Evolutionary conservation across 2,888 invertebrate genomes (phyloP), one percentile per base, ranked within the genome.

Genomic region (Leucophenga montana): DNA sequence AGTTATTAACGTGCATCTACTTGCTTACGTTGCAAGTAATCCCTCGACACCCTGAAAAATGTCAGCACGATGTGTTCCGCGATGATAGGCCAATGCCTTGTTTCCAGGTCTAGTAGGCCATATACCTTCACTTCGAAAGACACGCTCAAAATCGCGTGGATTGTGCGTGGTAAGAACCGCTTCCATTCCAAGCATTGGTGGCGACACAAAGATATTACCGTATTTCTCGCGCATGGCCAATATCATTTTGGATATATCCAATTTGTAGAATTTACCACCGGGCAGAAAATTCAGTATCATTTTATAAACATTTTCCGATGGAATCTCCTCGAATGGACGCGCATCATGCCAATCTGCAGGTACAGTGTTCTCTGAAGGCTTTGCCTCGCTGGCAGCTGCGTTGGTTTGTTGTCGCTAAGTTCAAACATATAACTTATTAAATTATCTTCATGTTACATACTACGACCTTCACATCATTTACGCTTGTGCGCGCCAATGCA

Each of bases 121-220:
- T 0, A 80, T 69, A 3, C 91, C 90, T 79, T 91, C 90, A 46
- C 87, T 82, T 1, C 91, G 87, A 72, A 88, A 88, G 67, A 90
- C 83, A 73, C 83, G 83, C 75, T 90, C 89, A 53, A 91, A 89
- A 76, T 91, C 90, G 8, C 90, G 89, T 0, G 91, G 90, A 81
- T 90, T 88, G 74, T 90, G 90, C 0, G 90, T 80, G 1, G 88
- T 72, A 0, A 91, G 77, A 0, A 89, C 67, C 31, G 74, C 54
- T 0, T 73, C 68, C 2, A 75, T 75, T 0, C 88, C 87, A 18
- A 85, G 71, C 3, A 90, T 65, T 0, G 86, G 85, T 14, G 87
- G 86, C n/a, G 90, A 71, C 39, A 82, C 84, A 3, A 87, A 83
- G 4, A 90, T 80, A 11, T 88, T 77, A 0, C 90, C 91, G 66